Evolutionary conservation across 2,797 vertebrate species (phyloP).

Genomic region (Gymnoscopelus braueri): DNA sequence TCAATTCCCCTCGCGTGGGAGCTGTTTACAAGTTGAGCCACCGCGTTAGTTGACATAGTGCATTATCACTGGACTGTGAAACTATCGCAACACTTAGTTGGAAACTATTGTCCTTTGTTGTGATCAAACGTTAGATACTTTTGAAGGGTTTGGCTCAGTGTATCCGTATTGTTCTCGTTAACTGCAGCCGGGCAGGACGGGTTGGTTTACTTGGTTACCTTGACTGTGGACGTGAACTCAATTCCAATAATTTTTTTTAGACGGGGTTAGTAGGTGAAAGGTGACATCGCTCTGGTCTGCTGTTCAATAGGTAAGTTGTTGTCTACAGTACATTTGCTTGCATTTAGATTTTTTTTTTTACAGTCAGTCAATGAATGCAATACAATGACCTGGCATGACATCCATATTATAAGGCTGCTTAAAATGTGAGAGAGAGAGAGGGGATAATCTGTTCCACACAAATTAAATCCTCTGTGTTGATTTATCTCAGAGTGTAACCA

Average conservation of each 20-base stretch:
- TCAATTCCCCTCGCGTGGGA: neutral
- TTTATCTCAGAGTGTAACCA: no score
- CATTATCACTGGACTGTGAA: constrained; percentile 23
- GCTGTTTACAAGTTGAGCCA: constrained; percentile 13
- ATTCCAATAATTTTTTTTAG: constrained; percentile 7
- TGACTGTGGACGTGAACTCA: neutral
- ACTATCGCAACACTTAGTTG: constrained; percentile 17
- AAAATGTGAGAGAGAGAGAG: neutral
- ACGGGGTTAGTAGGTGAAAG: constrained; percentile 64
- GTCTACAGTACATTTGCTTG: neutral
- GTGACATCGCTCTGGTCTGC: constrained; percentile 46
- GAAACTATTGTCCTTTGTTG: constrained; percentile 5
- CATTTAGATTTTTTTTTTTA: neutral
- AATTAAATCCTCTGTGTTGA: neutral
- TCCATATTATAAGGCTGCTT: neutral
- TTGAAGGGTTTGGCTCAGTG: neutral
- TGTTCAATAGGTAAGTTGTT: constrained; percentile 64
- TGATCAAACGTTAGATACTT: constrained; percentile 1
- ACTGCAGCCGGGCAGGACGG: constrained; percentile 1
- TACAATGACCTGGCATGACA: neutral
- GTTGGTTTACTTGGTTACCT: neutral
- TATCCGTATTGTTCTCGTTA: neutral
- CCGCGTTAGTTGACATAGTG: constrained; percentile 9
- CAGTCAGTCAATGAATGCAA: no score
- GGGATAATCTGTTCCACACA: neutral